Conservation (phyloP, 2,888 invertebrate genomes). For the Xestia ashworthii region DNA sequence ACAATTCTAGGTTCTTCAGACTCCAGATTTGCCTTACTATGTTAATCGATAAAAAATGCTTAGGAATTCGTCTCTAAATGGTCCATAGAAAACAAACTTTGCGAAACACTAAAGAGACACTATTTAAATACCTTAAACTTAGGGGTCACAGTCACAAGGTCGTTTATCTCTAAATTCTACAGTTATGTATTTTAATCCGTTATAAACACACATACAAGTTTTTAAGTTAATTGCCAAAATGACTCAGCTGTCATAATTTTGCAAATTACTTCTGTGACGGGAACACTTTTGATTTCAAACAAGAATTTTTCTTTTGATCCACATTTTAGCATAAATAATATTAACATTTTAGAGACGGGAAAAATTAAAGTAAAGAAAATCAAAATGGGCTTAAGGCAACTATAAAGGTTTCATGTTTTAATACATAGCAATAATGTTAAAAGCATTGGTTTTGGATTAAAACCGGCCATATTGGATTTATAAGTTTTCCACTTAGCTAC, state of each 20-base stretch:
- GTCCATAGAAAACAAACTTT: slow-evolving; percentile 19
- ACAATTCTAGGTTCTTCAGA: background rate
- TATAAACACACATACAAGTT: slow-evolving; percentile 25
- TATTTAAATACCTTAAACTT: slow-evolving; percentile 26
- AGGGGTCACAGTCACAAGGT: slow-evolving; percentile 52
- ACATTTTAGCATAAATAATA: background rate
- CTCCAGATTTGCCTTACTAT: background rate
- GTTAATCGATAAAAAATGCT: background rate
- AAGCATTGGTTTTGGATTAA: slow-evolving; percentile 13
- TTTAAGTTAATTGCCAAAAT: slow-evolving; percentile 30
- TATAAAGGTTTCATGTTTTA: background rate
- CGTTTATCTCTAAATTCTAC: slow-evolving; percentile 41
- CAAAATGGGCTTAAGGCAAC: background rate
- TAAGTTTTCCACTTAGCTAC: slow-evolving; percentile 46
- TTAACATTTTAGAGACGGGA: background rate
- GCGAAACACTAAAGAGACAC: slow-evolving; percentile 10
- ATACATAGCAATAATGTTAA: background rate
- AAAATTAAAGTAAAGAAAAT: slow-evolving; percentile 7
- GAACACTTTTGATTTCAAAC: slow-evolving; percentile 52
- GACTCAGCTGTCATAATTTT: slow-evolving; percentile 41
- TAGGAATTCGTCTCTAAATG: background rate
- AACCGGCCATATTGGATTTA: slow-evolving; percentile 34
- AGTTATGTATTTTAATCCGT: slow-evolving; percentile 52
- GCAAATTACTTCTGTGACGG: slow-evolving; percentile 33
- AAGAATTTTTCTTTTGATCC: slow-evolving; percentile 18